Evolutionary conservation across 1,140 invertebrate genomes (phyloP), one percentile per base, ranked within the genome.

Genomic region (Helicoverpa armigera): DNA sequence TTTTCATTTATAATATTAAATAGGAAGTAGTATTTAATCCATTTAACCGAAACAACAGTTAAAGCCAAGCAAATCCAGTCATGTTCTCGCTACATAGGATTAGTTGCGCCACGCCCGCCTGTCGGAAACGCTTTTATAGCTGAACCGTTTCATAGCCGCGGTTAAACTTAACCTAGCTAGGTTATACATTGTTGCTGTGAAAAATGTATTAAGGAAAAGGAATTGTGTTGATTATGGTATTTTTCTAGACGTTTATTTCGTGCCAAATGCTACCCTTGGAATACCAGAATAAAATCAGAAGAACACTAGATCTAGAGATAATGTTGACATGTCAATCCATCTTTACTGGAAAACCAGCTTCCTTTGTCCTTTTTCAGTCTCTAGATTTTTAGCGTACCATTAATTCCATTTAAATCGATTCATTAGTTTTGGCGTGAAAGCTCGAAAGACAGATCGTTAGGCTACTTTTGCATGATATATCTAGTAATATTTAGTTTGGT

Each of bases 61-160:
- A 67, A 50, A 18, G n/a, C 43, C 13, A 50, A 69, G 65, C 18
- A 13, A 18, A 50, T 43, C 65, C 7, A 69, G 65, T 69, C 65
- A 69, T 69, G 65, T 69, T 51, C 35, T 43, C n/a, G n/a, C 43
- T 18, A 69, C 65, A 69, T 50, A 0, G 65, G 43, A 69, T 69
- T 69, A 69, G 65, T 50, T 43, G 43, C 65, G 65, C 4, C 65
- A 69, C 65, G 65, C 65, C 65, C 18, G 18, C n/a, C n/a, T 50
- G 65, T 69, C 43, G 43, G 65, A 69, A 69, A 69, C 43, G 43
- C n/a, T 61, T 67, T 69, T 69, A 69, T 69, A 69, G 65, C 18
- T 48, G 65, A 69, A 69, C 65, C 65, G 50, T 69, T 69, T 69
- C 43, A 61, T 43, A 16, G 18, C n/a, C 16, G 43, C 18, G 43